Evolutionary conservation across 1,140 invertebrate species (phyloP).

Genomic region (Eurosta solidaginis): DNA sequence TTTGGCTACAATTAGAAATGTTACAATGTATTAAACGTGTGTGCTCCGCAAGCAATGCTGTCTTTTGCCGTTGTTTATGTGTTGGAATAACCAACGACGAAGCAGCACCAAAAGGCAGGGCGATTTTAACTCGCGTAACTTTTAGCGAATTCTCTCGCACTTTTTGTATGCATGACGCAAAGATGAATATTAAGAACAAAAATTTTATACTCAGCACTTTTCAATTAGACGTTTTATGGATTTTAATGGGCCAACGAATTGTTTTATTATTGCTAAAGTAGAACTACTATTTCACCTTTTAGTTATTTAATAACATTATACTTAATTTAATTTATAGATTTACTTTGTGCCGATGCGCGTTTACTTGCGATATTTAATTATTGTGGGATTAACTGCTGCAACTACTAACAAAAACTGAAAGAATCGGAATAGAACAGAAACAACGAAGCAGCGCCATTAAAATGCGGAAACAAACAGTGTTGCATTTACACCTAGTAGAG

Average conservation of each 20-base stretch:
- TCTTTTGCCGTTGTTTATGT: constrained; percentile 7
- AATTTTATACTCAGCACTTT: constrained; percentile 4
- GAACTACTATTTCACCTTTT: no score
- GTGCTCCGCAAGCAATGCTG: neutral
- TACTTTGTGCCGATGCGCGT: neutral
- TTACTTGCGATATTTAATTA: neutral
- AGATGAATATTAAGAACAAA: constrained; percentile 15
- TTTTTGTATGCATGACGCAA: neutral
- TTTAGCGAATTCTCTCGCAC: constrained; percentile 20
- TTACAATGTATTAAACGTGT: neutral
- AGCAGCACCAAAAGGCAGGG: constrained; percentile 12
- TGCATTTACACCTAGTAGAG: neutral
- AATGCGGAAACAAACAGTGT: neutral
- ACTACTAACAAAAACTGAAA: constrained; percentile 24
- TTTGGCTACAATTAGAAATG: constrained; percentile 18
- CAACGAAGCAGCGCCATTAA: constrained; percentile 23
- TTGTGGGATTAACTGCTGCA: neutral
- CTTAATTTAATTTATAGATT: constrained; percentile 2
- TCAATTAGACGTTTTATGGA: neutral
- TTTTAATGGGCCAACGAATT: no score
- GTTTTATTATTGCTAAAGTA: no score
- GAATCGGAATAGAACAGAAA: constrained; percentile 22
- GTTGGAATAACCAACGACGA: constrained; percentile 20
- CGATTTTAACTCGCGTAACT: constrained; percentile 19
- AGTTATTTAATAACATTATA: neutral